Base-by-base conservation (phyloP, 2,113 vertebrate genomes). In the Fukomys damarensis region DNA sequence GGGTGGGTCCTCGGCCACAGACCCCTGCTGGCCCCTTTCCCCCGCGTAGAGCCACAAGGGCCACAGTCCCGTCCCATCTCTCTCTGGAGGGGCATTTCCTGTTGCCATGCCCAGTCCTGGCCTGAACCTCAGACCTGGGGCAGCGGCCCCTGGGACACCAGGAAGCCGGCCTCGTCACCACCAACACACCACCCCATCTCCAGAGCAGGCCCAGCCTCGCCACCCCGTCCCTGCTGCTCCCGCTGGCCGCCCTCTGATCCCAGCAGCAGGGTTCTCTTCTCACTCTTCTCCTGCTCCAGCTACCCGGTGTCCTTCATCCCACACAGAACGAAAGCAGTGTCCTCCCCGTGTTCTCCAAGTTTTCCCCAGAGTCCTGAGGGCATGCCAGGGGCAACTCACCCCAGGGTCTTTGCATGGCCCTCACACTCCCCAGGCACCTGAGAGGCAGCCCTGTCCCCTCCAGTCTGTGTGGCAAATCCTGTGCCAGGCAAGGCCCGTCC, bases 331-430 rank as follows among this genome's bases (percentile, higher is more conserved):
- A 28, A 41, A 61, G 54, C 80, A 26, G 28, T 19, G 46, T 30
- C 17, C 41, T 4, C 7, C 7, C 26, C 7, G 1, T 26, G 13
- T 35, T 52, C 32, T 49, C 14, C 26, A 0, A 19, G 17, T 12
- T n/a, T 26, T 77, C 35, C 32, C 77, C 56, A 49, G 46, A 49
- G 46, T 49, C 46, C 46, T 9, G 46, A 49, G 46, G 46, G 46
- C 46, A 49, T 3, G 5, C 41, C 72, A 76, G 72, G 72, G 13
- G 30, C 12, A 30, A 4, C 28, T 72, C 26, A 77, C 59, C 58
- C 38, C 81, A 84, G 59, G 59, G 38, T 59, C 58, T 43, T 30
- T 61, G 56, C 38, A 46, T 17, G 2, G 46, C 46, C 46, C 46
- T 49, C 46, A 49, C 46, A 49, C 46, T 49, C 46, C 46, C 46